phyloP scores from a whole-genome alignment of 2,797 vertebrate species.

The Microctenopoma lineatum region DNA sequence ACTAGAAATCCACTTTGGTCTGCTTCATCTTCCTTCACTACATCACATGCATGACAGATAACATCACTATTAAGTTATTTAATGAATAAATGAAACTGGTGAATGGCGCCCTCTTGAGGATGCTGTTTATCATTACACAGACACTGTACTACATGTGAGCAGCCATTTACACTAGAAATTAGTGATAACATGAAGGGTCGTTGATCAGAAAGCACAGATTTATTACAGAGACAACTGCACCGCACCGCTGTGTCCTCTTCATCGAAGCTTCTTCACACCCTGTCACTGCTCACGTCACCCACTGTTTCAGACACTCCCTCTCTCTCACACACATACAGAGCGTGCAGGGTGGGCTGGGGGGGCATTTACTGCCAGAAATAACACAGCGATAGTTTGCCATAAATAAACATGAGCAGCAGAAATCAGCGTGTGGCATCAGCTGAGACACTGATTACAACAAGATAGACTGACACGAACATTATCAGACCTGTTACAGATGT shows the following conservation, averaged over 20 bases:
- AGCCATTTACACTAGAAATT: neutral
- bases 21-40: neutral
- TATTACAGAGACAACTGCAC: neutral
- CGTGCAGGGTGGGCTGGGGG: neutral
- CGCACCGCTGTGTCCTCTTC: conserved; percentile 2
- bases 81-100: conserved; percentile 1
- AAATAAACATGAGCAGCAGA: conserved; percentile 27
- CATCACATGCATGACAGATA: neutral
- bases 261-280: conserved; percentile 19
- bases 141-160: neutral
- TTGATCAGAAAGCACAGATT: neutral
- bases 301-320: conserved; percentile 7
- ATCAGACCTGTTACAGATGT: too few relatives aligned
- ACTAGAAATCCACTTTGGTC: too few relatives aligned
- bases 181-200: neutral
- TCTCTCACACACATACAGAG: too few relatives aligned
- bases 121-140: neutral
- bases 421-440: conserved; percentile 12
- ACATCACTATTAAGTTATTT: too few relatives aligned
- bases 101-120: conserved; percentile 45
- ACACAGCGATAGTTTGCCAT: conserved; percentile 19
- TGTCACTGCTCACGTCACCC: conserved; percentile 30
- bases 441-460: conserved; percentile 9
- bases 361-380: conserved; percentile 20
- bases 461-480: neutral